Percentiles rank a stretch among this genome's conserved stretches.
These are phyloP conservation scores for Melipona quadrifasciata DNA, from an alignment of 1,140 invertebrate genomes.

Conservation along the genomic window DNA sequence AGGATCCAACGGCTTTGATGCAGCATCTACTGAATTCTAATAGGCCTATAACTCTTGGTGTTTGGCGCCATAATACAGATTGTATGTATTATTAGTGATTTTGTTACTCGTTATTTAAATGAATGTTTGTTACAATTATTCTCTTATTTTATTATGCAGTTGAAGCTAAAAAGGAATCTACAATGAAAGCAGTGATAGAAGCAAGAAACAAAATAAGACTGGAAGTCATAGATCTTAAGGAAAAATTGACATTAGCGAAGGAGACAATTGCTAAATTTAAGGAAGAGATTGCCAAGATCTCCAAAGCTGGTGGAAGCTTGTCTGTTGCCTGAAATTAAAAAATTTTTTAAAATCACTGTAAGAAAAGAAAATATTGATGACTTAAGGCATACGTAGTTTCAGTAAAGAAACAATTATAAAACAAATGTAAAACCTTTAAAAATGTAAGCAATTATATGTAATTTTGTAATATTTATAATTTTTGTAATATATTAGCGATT, in stretches of 20 bases:
- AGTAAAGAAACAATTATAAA: background rate
- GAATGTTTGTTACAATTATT: slow-evolving; percentile 3
- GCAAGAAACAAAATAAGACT: slow-evolving; percentile 92
- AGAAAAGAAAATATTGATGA: background rate
- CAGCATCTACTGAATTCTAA: slow-evolving; percentile 92
- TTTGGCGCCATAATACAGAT: slow-evolving; percentile 94
- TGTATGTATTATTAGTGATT: slow-evolving; percentile 85
- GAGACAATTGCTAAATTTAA: slow-evolving; percentile 95
- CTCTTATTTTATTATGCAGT: slow-evolving; percentile 84
- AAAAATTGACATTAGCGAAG: slow-evolving; percentile 93
- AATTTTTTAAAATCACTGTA: background rate
- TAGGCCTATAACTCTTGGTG: slow-evolving; percentile 87
- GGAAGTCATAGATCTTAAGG: slow-evolving; percentile 93
- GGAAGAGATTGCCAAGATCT: slow-evolving; percentile 89
- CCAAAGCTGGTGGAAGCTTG: slow-evolving; percentile 73
- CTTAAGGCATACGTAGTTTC: slow-evolving; percentile 39
- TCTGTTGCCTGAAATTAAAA: slow-evolving; percentile 58
- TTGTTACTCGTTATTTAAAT: no score
- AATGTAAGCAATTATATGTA: no score
- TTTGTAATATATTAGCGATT: no score
- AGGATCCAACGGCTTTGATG: slow-evolving; percentile 97
- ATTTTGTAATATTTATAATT: background rate
- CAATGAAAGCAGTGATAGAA: slow-evolving; percentile 88
- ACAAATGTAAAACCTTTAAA: background rate
- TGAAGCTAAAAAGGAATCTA: slow-evolving; percentile 94